phyloP scores from a whole-genome alignment of 2,113 vertebrate genomes.

The Tyto alba region DNA sequence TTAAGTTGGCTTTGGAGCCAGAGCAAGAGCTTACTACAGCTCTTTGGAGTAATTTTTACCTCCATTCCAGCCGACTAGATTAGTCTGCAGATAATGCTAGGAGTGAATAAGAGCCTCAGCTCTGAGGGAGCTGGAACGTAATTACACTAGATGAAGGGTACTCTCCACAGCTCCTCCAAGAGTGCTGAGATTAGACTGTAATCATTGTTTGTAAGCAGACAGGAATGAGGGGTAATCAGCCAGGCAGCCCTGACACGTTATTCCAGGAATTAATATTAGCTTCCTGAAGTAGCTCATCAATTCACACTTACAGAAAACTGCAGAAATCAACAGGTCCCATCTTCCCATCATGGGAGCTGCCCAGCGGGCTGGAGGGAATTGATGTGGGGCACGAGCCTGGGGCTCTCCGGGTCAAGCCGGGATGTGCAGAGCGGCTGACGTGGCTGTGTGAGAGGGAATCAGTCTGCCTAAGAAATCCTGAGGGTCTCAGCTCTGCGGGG shows the following conservation, averaged over 20 bases:
- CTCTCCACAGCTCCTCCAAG: conserved; percentile 57
- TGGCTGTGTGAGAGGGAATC: neutral
- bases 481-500: neutral
- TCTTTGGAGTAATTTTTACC: conserved; percentile 42
- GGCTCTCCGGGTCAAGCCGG: neutral
- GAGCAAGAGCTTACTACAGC: neutral
- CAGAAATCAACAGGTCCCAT: conserved; percentile 31
- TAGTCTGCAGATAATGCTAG: conserved; percentile 40
- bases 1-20: conserved; percentile 8
- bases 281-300: conserved; percentile 45
- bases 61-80: conserved; percentile 42
- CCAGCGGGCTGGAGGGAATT: fast-evolving
- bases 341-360: neutral
- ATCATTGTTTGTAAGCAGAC: conserved; percentile 74
- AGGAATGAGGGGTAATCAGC: conserved; percentile 67
- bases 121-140: conserved; percentile 54
- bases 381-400: neutral
- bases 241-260: conserved; percentile 40
- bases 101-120: conserved; percentile 50
- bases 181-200: conserved; percentile 68
- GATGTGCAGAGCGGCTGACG: fast-evolving
- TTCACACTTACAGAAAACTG: neutral
- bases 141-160: conserved; percentile 66
- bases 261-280: conserved; percentile 65
- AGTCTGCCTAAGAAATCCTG: fast-evolving